Base-by-base conservation (phyloP, 1,140 invertebrate species). In the Drosophila repletoides region DNA sequence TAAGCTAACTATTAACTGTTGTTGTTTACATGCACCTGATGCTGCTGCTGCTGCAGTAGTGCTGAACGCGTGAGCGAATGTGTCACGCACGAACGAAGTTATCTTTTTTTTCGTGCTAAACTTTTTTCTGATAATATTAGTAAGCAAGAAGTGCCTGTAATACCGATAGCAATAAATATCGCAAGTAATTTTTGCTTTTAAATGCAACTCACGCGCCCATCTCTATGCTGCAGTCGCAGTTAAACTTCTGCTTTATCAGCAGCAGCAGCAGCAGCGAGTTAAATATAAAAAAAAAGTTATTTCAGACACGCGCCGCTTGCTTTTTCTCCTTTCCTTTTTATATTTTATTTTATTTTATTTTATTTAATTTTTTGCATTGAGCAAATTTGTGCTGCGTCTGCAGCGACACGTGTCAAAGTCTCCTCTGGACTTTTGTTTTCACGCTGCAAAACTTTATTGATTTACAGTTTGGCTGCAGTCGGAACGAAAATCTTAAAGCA, bases 361-460 rank as follows among this genome's bases (percentile, higher is more conserved):
- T 41, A 21, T 64, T 49, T 53, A 14, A 14, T 10, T 19, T 43
- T 45, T n/a, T 34, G 22, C 10, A 41, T n/a, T 52, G 14, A 59
- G 59, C 38, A 43, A 28, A 19, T 33, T 31, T 56, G 19, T 41
- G 46, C 66, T 59, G 21, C 49, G 17, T 48, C 58, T 58, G 48
- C 31, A 38, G 52, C 74, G 58, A 73, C 75, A 77, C 75, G 75
- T 77, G 75, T 64, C 74, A 45, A 28, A 43, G 43, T 45, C 45
- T 46, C n/a, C n/a, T n/a, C n/a, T n/a, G n/a, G 12, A 41, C 38
- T 66, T 34, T 55, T 41, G 51, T 19, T 40, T 21, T 6, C 7
- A 21, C 26, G 34, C 46, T 19, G 65, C 61, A 28, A 19, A 28
- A 19, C 24, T 43, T 55, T 68, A 76, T 76, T 72, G 74, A 77